Conservation (phyloP, 2,113 vertebrate species). For the Sapajus apella region DNA sequence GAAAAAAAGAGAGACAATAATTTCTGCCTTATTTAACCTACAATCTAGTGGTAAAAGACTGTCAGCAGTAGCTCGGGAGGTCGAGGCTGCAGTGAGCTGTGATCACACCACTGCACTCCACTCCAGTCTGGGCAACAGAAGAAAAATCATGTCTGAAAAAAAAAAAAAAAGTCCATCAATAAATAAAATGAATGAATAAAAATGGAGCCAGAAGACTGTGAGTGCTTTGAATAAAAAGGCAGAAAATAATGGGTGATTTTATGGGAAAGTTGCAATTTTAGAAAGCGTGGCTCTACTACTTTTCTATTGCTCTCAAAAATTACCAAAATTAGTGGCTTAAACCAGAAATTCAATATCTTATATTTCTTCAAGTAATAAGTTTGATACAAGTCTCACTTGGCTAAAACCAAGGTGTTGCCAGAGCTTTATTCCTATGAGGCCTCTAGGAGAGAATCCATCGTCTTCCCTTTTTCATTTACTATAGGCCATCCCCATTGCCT, state of each 20-base stretch:
- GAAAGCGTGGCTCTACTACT: not conserved
- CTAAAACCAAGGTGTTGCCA: not conserved
- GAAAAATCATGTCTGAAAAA: no score
- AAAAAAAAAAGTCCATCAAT: not conserved
- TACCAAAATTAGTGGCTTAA: not conserved
- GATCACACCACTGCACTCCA: no score
- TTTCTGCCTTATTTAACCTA: not conserved
- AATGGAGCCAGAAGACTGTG: not conserved
- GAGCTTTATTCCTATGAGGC: not conserved
- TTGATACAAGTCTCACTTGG: not conserved
- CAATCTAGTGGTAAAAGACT: not conserved
- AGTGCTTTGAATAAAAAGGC: not conserved
- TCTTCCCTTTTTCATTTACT: not conserved
- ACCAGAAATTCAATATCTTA: not conserved
- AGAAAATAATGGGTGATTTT: not conserved
- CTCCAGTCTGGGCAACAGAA: no score
- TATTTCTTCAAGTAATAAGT: not conserved
- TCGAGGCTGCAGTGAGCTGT: no score
- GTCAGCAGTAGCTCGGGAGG: not conserved
- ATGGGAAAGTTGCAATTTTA: not conserved
- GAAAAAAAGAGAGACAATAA: not conserved
- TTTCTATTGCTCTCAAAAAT: not conserved
- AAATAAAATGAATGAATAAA: not conserved
- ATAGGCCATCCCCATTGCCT: no score
- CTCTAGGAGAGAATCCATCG: not conserved